A percentile compares a stretch with the other conserved stretches of the same genome.
Conservation (phyloP, 2,888 invertebrate genomes). For the Terebella lapidaria region DNA sequence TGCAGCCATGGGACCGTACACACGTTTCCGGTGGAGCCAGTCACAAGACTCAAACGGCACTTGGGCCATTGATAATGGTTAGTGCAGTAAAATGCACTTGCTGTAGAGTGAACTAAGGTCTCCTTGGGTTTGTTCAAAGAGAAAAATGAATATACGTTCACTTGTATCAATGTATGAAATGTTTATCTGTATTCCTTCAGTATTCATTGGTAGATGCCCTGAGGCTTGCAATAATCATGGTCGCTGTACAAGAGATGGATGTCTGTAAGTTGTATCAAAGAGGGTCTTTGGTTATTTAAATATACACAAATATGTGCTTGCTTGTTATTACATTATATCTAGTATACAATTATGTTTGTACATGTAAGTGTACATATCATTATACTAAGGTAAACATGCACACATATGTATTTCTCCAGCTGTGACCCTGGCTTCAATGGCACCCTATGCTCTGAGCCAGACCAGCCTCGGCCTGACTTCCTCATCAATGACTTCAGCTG, state of each 20-base stretch:
- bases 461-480: conserved; percentile 15
- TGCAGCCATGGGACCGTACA: conserved; percentile 41
- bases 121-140: too few species aligned
- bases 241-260: conserved; percentile 38
- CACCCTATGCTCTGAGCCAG: conserved; percentile 35
- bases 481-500: conserved; percentile 15
- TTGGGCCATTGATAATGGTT: conserved; percentile 54
- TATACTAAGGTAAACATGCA: too few species aligned
- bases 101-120: too few species aligned
- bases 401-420: too few species aligned
- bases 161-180: too few species aligned
- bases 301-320: not conserved
- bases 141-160: too few species aligned
- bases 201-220: conserved; percentile 50
- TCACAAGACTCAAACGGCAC: conserved; percentile 24
- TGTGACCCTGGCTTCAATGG: conserved; percentile 53
- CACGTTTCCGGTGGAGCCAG: conserved; percentile 49
- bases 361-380: too few species aligned
- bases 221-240: conserved; percentile 53
- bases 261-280: conserved; percentile 37
- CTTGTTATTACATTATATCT: too few species aligned
- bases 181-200: conserved; percentile 41
- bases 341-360: too few species aligned
- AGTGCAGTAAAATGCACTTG: conserved; percentile 2
- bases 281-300: not conserved